These are phyloP conservation scores for Nomia melanderi DNA, from an alignment of 1,140 invertebrate genomes.

Conservation along the genomic window DNA sequence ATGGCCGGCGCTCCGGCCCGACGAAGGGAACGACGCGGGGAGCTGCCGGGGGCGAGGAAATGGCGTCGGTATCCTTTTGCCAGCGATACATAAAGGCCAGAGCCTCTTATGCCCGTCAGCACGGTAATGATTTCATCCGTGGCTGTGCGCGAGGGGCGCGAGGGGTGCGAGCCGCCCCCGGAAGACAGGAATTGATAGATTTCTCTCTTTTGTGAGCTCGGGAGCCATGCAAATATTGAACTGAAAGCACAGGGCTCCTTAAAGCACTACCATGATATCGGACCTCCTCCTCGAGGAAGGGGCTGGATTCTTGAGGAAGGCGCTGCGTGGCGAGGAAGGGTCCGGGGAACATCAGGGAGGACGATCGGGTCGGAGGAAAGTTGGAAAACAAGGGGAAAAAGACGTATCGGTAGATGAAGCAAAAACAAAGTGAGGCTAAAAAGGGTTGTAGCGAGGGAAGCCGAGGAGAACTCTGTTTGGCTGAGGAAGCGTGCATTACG, in stretches of 20 bases:
- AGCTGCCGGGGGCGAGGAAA: slow-evolving; percentile 29
- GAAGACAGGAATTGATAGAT: slow-evolving; percentile 79
- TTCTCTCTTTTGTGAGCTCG: slow-evolving; percentile 72
- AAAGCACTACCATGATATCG: slow-evolving; percentile 61
- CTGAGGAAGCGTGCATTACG: background rate
- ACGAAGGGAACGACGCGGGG: slow-evolving; percentile 16
- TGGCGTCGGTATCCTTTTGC: slow-evolving; percentile 46
- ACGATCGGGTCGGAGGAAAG: background rate
- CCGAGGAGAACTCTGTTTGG: background rate
- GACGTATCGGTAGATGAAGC: background rate
- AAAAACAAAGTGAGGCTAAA: slow-evolving; percentile 17
- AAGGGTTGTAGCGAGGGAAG: background rate
- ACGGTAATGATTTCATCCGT: slow-evolving; percentile 76
- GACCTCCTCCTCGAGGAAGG: slow-evolving; percentile 34
- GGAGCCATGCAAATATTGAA: slow-evolving; percentile 70
- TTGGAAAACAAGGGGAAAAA: slow-evolving; percentile 20
- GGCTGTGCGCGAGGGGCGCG: slow-evolving; percentile 38
- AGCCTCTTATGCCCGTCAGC: slow-evolving; percentile 59
- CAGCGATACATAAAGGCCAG: slow-evolving; percentile 62
- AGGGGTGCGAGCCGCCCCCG: slow-evolving; percentile 13
- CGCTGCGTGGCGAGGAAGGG: background rate
- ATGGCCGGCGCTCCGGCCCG: slow-evolving; percentile 41
- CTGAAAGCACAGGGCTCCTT: slow-evolving; percentile 67
- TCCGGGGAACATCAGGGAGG: background rate
- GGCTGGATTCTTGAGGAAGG: background rate